Conservation (phyloP, 2,888 invertebrate genomes). For the Temnothorax ravouxi region DNA sequence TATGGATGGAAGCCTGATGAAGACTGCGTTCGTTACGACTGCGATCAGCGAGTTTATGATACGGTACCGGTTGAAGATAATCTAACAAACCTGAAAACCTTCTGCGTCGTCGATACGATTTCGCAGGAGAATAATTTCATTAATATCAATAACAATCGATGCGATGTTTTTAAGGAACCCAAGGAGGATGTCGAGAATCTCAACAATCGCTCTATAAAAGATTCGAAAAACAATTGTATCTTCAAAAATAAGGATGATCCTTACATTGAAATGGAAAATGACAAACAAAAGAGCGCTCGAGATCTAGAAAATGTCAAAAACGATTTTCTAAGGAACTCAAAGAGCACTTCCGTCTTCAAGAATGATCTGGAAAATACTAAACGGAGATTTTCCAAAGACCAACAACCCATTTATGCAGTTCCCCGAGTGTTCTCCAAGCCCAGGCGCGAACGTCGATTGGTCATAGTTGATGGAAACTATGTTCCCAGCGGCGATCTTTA, state of each 20-base stretch:
- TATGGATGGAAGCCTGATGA: not conserved
- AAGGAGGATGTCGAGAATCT: constrained; percentile 12
- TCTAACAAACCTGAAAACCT: constrained; percentile 13
- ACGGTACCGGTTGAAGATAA: constrained; percentile 68
- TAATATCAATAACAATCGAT: constrained; percentile 1
- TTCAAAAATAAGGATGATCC: not conserved
- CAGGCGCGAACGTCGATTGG: constrained; percentile 62
- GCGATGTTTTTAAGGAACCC: not conserved
- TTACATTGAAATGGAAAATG: not conserved
- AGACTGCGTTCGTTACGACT: not conserved
- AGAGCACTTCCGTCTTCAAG: not conserved
- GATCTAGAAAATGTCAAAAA: not conserved
- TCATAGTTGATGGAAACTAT: constrained; percentile 79
- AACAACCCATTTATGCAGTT: constrained; percentile 81
- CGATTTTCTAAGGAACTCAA: not conserved
- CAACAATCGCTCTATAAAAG: not conserved
- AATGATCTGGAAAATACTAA: constrained; percentile 24
- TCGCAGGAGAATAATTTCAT: not conserved
- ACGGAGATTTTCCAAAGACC: constrained; percentile 52
- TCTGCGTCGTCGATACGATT: constrained; percentile 13
- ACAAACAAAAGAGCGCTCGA: not conserved
- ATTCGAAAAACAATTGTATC: not conserved
- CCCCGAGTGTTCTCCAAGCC: constrained; percentile 71
- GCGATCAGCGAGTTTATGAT: constrained; percentile 70
- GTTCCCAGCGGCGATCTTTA: constrained; percentile 83